Base-by-base conservation (phyloP, 1,140 invertebrate genomes). In the Diplogasteroides magnus region DNA sequence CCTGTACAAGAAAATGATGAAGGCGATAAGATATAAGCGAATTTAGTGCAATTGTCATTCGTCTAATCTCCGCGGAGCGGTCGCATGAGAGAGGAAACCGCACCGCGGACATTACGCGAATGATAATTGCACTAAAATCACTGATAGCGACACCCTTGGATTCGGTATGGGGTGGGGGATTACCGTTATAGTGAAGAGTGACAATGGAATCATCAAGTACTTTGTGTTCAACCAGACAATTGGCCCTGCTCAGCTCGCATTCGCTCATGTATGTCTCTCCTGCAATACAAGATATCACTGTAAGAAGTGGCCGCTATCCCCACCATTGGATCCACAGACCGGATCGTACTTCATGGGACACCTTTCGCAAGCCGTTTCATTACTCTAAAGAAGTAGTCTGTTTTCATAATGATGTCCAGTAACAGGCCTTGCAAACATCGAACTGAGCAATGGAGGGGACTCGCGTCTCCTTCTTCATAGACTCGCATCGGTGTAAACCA, bases 311-410 rank as follows among this genome's bases (percentile, higher is more conserved):
- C n/a, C n/a, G n/a, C n/a, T n/a, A n/a, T n/a, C n/a, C 19, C 64
- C 57, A 68, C 78, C 78, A 56, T 78, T 78, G 3, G 60, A 67
- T 64, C 61, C 78, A 66, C 77, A 78, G 37, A 78, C 65, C 48
- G 77, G 77, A 15, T 59, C 27, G 64, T 77, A 78, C 26, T 67
- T 55, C 48, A 70, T 66, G 23, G 78, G 69, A 63, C 77, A 78
- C 60, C 1, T 27, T 48, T 15, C 55, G 48, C 60, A 61, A 73
- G 31, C 66, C 78, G 13, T 63, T 28, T 13, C 32, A 31, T 25
- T 70, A n/a, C n/a, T n/a, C n/a, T n/a, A n/a, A n/a, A n/a, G n/a
- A n/a, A n/a, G n/a, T n/a, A n/a, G n/a, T n/a, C n/a, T n/a, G n/a
- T n/a, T n/a, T n/a, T n/a, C n/a, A n/a, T n/a, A n/a, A n/a, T n/a